Evolutionary conservation across 2,888 invertebrate species (phyloP).

Genomic region (Patella caerulea): DNA sequence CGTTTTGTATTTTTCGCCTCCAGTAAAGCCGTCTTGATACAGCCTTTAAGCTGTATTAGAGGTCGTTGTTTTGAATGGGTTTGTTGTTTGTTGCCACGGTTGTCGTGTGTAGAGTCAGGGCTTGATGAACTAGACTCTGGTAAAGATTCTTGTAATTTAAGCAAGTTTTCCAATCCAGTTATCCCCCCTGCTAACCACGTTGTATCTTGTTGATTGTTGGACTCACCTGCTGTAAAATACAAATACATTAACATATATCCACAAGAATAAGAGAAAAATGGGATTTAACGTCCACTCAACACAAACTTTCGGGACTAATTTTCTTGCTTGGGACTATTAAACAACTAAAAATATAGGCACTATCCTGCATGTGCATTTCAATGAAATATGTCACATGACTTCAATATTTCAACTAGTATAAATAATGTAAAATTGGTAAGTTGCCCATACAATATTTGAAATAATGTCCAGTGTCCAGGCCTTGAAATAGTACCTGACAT

Average conservation of each 20-base stretch:
- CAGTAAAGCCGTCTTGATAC: background rate
- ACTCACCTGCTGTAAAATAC: background rate
- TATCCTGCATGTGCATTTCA: no score
- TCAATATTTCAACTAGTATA: no score
- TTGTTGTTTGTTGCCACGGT: background rate
- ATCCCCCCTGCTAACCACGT: no score
- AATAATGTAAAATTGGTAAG: no score
- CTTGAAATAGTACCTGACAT: no score
- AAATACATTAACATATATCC: background rate
- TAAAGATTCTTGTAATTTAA: background rate
- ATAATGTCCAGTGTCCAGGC: background rate
- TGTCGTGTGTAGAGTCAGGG: conserved; percentile 16
- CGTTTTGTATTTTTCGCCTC: conserved; percentile 8
- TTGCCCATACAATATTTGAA: background rate
- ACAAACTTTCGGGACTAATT: no score
- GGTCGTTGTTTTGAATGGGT: background rate
- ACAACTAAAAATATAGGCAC: no score
- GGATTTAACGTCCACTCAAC: no score
- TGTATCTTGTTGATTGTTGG: background rate
- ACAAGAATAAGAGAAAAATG: no score
- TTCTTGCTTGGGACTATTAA: no score
- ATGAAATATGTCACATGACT: no score
- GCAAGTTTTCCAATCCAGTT: background rate
- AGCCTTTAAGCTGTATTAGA: background rate
- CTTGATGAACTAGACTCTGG: conserved; percentile 19